Evolutionary conservation across 2,797 vertebrate species (phyloP).

Genomic region (Schizothorax lantsangensis): DNA sequence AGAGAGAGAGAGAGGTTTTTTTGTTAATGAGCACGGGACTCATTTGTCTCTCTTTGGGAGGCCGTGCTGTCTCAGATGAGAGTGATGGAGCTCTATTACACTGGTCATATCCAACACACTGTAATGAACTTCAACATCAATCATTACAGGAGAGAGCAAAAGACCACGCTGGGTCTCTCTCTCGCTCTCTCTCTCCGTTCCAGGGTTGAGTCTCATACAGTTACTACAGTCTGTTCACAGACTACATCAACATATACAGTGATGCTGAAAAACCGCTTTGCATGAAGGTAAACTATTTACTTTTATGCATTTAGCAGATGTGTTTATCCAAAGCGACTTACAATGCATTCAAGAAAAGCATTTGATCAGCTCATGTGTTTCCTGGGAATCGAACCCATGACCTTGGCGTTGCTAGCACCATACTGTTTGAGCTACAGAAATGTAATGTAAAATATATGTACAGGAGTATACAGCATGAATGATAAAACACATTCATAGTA

Average conservation of each 20-base stretch:
- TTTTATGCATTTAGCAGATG: not conserved
- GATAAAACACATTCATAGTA: not conserved
- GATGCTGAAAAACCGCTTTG: not conserved
- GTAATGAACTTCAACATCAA: constrained; percentile 79
- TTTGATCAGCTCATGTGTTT: not conserved
- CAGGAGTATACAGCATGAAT: not conserved
- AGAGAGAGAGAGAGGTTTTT: constrained; percentile 49
- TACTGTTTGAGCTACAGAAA: not conserved
- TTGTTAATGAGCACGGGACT: constrained; percentile 70
- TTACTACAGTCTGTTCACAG: constrained; percentile 22
- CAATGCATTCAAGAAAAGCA: not conserved
- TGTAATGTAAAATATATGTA: not conserved
- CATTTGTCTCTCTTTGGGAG: constrained; percentile 80
- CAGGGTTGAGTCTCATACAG: constrained; percentile 29
- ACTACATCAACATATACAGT: not conserved
- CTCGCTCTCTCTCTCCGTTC: constrained; percentile 12
- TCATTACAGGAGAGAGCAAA: constrained; percentile 58
- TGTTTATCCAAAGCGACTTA: constrained; percentile 1
- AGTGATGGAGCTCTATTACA: constrained; percentile 78
- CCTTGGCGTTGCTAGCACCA: not conserved
- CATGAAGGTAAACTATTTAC: constrained; percentile 13
- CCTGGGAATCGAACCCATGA: not conserved
- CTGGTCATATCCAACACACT: constrained; percentile 73
- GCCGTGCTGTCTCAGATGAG: constrained; percentile 75
- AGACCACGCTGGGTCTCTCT: constrained; percentile 43